Conservation (phyloP, 2,797 vertebrate genomes). For the Sebastes oblongus region DNA sequence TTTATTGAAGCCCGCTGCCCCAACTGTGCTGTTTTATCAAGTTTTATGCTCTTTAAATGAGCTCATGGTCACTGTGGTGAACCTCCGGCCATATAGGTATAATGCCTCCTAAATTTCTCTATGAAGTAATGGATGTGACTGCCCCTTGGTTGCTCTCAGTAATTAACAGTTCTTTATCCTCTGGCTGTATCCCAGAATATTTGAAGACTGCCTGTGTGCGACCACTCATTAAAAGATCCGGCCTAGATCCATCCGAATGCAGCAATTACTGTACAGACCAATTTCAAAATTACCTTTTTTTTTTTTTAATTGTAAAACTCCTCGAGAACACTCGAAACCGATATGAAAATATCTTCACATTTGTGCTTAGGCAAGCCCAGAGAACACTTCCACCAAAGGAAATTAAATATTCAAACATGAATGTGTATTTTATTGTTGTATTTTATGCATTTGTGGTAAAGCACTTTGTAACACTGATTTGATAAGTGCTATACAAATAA, state of each 20-base stretch:
- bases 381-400: no score
- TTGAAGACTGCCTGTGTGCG: not conserved
- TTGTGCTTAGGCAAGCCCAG: no score
- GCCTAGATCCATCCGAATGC: not conserved
- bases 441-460: no score
- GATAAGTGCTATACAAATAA: not conserved
- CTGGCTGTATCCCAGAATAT: not conserved
- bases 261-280: not conserved
- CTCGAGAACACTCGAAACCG: not conserved
- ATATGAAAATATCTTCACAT: no score
- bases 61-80: not conserved
- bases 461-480: not conserved
- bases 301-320: not conserved
- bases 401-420: not conserved
- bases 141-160: not conserved
- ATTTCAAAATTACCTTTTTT: not conserved
- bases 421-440: no score
- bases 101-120: not conserved
- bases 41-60: not conserved
- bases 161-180: not conserved
- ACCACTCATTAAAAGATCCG: not conserved
- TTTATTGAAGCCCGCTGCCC: not conserved
- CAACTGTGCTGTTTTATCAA: not conserved
- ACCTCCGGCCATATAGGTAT: not conserved
- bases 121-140: not conserved